Evolutionary conservation across 1,140 invertebrate species (phyloP).

Genomic region (Sitodiplosis mosellana): DNA sequence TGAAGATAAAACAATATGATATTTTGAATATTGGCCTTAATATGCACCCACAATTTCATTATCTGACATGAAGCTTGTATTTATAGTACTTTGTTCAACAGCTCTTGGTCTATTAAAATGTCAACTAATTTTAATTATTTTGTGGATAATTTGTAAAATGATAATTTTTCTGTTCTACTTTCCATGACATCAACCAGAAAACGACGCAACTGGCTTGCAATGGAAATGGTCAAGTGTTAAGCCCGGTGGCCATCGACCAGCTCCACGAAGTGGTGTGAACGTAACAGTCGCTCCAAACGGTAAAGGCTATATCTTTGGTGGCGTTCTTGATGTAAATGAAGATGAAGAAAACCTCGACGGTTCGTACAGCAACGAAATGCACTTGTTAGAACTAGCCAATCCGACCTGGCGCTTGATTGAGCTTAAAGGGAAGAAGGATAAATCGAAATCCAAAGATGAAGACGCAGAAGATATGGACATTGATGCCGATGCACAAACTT

Average conservation of each 20-base stretch:
- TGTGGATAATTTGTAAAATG: too few species aligned
- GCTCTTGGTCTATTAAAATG: too few species aligned
- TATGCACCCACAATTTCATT: too few species aligned
- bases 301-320: constrained; percentile 40
- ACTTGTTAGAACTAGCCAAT: constrained; percentile 55
- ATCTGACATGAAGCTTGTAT: too few species aligned
- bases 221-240: constrained; percentile 62
- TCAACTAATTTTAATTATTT: too few species aligned
- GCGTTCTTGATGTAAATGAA: constrained; percentile 66
- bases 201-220: constrained; percentile 38
- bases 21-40: too few species aligned
- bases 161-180: constrained; percentile 1
- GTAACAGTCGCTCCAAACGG: constrained; percentile 24
- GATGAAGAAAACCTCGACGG: constrained; percentile 62
- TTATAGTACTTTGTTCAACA: too few species aligned
- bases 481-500: constrained; percentile 13
- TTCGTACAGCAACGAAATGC: constrained; percentile 68
- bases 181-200: constrained; percentile 29
- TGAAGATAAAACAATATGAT: too few species aligned
- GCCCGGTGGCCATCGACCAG: constrained; percentile 40
- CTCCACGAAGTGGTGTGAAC: constrained; percentile 45
- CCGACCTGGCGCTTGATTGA: constrained; percentile 47
- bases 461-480: constrained; percentile 14
- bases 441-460: constrained; percentile 22
- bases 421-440: constrained; percentile 29